Evolutionary conservation across 2,113 vertebrate genomes (phyloP), one percentile per base, ranked within the genome.

Genomic region (Salvator merianae): DNA sequence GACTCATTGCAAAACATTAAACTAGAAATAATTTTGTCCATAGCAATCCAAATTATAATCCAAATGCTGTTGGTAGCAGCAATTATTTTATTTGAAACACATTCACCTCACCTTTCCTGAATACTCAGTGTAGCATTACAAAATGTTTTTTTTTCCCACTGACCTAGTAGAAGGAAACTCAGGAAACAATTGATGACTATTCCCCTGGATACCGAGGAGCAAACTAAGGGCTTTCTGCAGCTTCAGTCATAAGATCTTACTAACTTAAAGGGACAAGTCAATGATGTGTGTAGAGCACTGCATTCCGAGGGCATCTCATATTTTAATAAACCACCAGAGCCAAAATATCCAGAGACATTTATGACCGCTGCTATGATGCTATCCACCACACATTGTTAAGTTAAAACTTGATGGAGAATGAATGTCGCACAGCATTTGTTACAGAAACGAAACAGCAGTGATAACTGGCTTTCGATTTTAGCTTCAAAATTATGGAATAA

Each of bases 271-370:
- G 68, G 16, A 84, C 50, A 91, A 62, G 24, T 2, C 78, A 79
- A 70, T 86, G 77, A 84, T 69, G 5, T 82, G 71, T 80, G 43
- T 75, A 87, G 63, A 72, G 85, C 34, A 89, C 70, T 90, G 89
- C 83, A 90, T 71, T 92, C 78, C 79, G 62, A 91, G 74, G 36
- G 66, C 34, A 73, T 50, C 73, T 92, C 66, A 77, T 40, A 88
- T 80, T 93, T 93, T 92, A 87, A 92, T 90, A 87, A 90, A 0
- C 28, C 43, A 63, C 47, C 80, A 40, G 22, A 80, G 28, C 84
- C 84, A 34, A 66, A 73, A 73, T 87, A 77, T 77, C 28, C 7
- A 40, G 59, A 87, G 80, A 76, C 1, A 81, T 77, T 76, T 88
- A 22, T 88, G 77, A 89, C 50, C 30, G 89, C 24, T 20, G 73